Percentiles rank a stretch among this genome's conserved stretches.
These are phyloP conservation scores for Drosophila pseudoananassae DNA, from an alignment of 1,140 invertebrate species.

Conservation along the genomic window DNA sequence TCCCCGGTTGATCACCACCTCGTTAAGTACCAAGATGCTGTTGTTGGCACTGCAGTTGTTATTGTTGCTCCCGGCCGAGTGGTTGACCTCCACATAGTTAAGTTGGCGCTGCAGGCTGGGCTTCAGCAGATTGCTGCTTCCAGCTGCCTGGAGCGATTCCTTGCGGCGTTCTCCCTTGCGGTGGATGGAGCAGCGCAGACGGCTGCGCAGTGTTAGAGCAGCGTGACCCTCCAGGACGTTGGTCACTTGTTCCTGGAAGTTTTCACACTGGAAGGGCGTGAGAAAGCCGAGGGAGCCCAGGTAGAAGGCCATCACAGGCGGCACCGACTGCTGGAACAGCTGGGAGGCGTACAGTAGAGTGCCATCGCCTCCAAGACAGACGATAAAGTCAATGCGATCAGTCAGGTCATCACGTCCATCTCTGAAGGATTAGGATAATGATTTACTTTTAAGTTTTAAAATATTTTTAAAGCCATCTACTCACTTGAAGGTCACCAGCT, in stretches of 20 bases:
- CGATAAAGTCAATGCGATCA: constrained; percentile 98
- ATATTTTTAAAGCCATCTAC: constrained; percentile 14
- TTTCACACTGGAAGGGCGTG: constrained; percentile 97
- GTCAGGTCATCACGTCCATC: constrained; percentile 95
- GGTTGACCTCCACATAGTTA: constrained; percentile 39
- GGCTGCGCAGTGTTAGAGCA: constrained; percentile 93
- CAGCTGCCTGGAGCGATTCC: constrained; percentile 53
- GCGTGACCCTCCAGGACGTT: constrained; percentile 96
- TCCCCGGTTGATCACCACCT: constrained; percentile 97
- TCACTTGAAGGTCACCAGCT: constrained; percentile 92
- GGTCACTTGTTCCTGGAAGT: constrained; percentile 97
- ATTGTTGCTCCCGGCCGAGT: constrained; percentile 28
- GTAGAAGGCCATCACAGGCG: constrained; percentile 99
- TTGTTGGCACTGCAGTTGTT: constrained; percentile 43
- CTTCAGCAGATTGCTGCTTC: constrained; percentile 32
- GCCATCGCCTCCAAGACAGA: constrained; percentile 98
- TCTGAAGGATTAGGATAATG: constrained; percentile 66
- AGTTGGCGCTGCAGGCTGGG: constrained; percentile 38
- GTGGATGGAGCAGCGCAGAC: constrained; percentile 94
- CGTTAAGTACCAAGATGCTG: constrained; percentile 91
- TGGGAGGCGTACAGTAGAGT: constrained; percentile 97
- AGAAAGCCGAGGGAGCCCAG: constrained; percentile 97
- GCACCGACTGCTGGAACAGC: constrained; percentile 97
- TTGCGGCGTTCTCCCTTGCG: constrained; percentile 86
- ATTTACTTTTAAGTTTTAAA: neutral